Conservation (phyloP, 2,797 vertebrate species). For the Paedocypris micromegethes region DNA sequence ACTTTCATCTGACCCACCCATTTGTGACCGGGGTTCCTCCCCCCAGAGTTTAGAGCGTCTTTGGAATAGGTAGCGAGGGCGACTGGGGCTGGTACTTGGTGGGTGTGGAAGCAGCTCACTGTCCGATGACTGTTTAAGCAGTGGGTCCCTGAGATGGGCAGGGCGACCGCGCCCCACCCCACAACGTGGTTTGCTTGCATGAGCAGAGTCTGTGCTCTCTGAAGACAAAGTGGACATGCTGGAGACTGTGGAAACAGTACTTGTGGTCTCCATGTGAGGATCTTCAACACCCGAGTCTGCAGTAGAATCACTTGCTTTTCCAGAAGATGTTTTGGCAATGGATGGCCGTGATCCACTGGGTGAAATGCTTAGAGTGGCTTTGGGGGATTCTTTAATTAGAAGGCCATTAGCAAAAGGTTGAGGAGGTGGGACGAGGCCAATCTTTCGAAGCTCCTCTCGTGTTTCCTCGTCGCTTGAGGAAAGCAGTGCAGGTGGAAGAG, state of each 20-base stretch:
- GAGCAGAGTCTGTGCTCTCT: constrained; percentile 81
- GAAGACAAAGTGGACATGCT: constrained; percentile 93
- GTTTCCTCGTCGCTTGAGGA: constrained; percentile 97
- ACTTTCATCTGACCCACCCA: constrained; percentile 67
- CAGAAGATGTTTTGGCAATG: constrained; percentile 61
- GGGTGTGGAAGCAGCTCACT: constrained; percentile 92
- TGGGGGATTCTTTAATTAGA: constrained; percentile 70
- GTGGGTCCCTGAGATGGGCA: constrained; percentile 86
- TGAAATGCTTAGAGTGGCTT: constrained; percentile 60
- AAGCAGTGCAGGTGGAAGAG: constrained; percentile 85
- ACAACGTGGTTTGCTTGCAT: constrained; percentile 61
- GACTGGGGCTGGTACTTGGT: constrained; percentile 77
- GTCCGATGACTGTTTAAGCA: constrained; percentile 98
- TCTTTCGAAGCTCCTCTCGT: constrained; percentile 89
- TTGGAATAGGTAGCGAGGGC: constrained; percentile 97
- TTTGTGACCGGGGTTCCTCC: constrained; percentile 80
- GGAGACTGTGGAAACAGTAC: constrained; percentile 89
- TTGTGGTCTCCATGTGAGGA: constrained; percentile 87
- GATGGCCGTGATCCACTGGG: constrained; percentile 59
- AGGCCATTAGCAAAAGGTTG: constrained; percentile 84
- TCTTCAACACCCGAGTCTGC: constrained; percentile 87
- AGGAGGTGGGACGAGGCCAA: constrained; percentile 90
- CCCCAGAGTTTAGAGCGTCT: constrained; percentile 98
- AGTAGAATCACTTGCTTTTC: constrained; percentile 77
- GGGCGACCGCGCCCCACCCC: constrained; percentile 62